A percentile compares a stretch with the other conserved stretches of the same genome.
Conservation (phyloP, 2,797 vertebrate genomes). For the Steatocranus sp. region DNA sequence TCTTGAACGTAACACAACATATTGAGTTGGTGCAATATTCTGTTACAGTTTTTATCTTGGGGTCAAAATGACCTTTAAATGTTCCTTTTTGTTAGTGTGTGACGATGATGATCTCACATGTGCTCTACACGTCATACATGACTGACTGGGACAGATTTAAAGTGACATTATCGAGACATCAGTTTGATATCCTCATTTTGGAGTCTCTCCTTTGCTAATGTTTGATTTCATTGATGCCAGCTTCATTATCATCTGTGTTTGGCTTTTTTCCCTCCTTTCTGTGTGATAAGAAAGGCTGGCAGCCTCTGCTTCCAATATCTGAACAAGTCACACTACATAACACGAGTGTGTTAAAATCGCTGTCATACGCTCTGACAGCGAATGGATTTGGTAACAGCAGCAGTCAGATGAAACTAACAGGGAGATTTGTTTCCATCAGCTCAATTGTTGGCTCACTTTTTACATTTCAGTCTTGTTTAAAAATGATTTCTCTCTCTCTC, state of each 20-base stretch:
- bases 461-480: background rate
- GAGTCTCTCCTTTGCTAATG: background rate
- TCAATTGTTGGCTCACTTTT: background rate
- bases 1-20: background rate
- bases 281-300: background rate
- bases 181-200: background rate
- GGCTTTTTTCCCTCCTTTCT: background rate
- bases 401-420: background rate
- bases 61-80: background rate
- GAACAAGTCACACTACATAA: background rate
- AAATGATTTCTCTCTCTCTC: background rate
- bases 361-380: background rate
- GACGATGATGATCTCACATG: background rate
- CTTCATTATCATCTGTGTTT: background rate
- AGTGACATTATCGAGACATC: background rate
- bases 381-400: background rate
- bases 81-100: background rate
- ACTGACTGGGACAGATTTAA: background rate
- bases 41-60: background rate
- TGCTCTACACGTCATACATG: background rate
- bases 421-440: background rate
- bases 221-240: background rate
- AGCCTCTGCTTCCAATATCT: background rate
- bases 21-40: background rate
- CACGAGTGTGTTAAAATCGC: background rate